Evolutionary conservation across 2,113 vertebrate species (phyloP), one percentile per base, ranked within the genome.

Genomic region (Nicator chloris): DNA sequence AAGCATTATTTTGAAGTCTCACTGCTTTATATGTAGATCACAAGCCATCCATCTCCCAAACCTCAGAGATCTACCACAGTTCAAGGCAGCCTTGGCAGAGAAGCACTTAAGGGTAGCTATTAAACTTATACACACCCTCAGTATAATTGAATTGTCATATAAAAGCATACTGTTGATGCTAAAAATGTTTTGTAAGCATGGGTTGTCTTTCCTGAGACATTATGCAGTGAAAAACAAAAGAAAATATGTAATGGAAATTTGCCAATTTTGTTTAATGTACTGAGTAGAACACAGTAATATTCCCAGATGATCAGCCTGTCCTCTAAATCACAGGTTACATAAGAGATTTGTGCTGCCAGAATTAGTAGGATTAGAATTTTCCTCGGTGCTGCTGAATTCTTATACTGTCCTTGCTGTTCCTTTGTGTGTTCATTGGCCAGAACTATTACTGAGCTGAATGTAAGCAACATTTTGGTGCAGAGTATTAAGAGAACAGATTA

Each of bases 291-390:
- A 59, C 17, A 21, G 51, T 61, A 57, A 35, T 71, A 79, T 88
- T 94, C 24, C 76, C 76, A 75, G 86, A 86, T 87, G 82, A 86
- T 73, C 49, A 72, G 35, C 19, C 51, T 90, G 68, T 90, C 76
- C 88, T 95, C 70, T 89, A 81, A 81, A 83, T 83, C 39, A 50
- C 59, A 77, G 47, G 73, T 97, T 97, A 85, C 9, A 1, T 85
- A 96, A 96, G 50, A 86, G 72, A 65, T 65, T 68, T 89, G 42
- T 78, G 42, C 53, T 88, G 80, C 85, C 92, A 88, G 13, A 88
- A 69, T 82, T 80, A 85, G 56, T 56, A 75, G 70, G 66, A 91
- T 94, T 95, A 87, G 73, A 88, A 45, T 92, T 93, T 93, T 94
- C 65, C 85, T 82, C 2, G 1, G 27, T 80, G 17, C 35, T 70